A percentile compares a stretch with the other conserved stretches of the same genome.
phyloP scores from a whole-genome alignment of 2,113 vertebrate species.

The Bos indicus region DNA sequence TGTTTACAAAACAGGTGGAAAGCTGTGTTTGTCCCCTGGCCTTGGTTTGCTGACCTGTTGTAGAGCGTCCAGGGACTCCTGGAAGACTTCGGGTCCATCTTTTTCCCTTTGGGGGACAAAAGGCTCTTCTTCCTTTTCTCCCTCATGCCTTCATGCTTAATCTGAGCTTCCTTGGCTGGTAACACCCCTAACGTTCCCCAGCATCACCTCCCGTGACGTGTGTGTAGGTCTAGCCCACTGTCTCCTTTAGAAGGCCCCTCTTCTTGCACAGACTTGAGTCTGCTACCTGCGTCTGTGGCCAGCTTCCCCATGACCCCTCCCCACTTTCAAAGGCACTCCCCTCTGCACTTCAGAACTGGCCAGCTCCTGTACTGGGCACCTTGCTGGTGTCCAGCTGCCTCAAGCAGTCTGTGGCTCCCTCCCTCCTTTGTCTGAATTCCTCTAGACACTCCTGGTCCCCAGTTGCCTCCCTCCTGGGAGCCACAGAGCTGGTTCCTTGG shows the following conservation, averaged over 20 bases:
- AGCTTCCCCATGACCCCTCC: too few species aligned
- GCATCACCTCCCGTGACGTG: background rate
- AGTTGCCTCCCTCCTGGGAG: background rate
- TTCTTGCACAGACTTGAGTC: background rate
- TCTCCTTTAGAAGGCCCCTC: background rate
- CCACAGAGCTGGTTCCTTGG: fast-evolving
- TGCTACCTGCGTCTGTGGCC: background rate
- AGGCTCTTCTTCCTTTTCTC: background rate
- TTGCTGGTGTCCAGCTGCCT: background rate
- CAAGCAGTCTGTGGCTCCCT: fast-evolving
- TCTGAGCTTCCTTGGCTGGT: background rate
- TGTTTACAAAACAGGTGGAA: background rate
- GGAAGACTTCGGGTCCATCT: too few species aligned
- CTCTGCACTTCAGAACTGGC: background rate
- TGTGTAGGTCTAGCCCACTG: background rate
- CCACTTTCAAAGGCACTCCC: background rate
- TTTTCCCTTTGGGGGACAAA: background rate
- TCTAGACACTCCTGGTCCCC: background rate
- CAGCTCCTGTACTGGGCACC: background rate
- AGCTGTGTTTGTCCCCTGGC: background rate
- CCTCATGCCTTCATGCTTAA: background rate
- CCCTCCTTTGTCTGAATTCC: background rate
- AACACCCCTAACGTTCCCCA: fast-evolving
- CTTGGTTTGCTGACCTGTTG: background rate
- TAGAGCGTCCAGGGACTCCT: background rate